A percentile compares a stretch with the other conserved stretches of the same genome.
Evolutionary conservation across 1,140 invertebrate species (phyloP).

Genomic region (Megalopta genalis): DNA sequence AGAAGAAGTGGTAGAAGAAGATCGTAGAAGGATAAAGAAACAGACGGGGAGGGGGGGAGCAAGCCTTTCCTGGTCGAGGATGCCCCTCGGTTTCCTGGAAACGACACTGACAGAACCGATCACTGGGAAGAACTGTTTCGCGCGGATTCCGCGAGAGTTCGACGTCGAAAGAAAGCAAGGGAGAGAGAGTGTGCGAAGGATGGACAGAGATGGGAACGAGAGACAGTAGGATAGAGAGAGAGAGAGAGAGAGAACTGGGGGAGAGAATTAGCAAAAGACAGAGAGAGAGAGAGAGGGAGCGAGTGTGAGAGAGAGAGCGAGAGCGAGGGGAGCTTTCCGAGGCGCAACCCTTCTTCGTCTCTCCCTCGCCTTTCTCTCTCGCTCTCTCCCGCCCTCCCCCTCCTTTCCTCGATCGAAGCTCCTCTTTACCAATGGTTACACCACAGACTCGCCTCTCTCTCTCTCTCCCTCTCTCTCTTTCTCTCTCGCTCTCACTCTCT

Average conservation of each 20-base stretch:
- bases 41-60: slow-evolving; percentile 22
- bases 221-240: slow-evolving; percentile 32
- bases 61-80: slow-evolving; percentile 18
- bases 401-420: slow-evolving; percentile 70
- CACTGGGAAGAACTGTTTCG: slow-evolving; percentile 66
- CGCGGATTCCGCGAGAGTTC: slow-evolving; percentile 31
- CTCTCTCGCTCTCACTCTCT: slow-evolving; percentile 10
- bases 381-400: slow-evolving; percentile 21
- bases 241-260: slow-evolving; percentile 37
- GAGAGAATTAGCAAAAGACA: slow-evolving; percentile 33
- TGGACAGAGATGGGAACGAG: neutral
- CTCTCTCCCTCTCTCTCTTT: slow-evolving; percentile 40
- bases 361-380: slow-evolving; percentile 24
- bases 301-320: slow-evolving; percentile 32
- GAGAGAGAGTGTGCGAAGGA: slow-evolving; percentile 35
- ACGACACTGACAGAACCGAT: slow-evolving; percentile 70
- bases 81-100: slow-evolving; percentile 43
- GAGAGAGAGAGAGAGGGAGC: neutral
- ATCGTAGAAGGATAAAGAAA: slow-evolving; percentile 11
- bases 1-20: neutral
- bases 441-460: slow-evolving; percentile 50
- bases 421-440: slow-evolving; percentile 63
- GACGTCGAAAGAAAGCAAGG: slow-evolving; percentile 50
- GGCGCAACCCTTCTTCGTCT: slow-evolving; percentile 37
- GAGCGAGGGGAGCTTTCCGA: slow-evolving; percentile 22